Evolutionary conservation across 2,113 vertebrate genomes (phyloP), one percentile per base, ranked within the genome.

Genomic region (Azemiops feae): DNA sequence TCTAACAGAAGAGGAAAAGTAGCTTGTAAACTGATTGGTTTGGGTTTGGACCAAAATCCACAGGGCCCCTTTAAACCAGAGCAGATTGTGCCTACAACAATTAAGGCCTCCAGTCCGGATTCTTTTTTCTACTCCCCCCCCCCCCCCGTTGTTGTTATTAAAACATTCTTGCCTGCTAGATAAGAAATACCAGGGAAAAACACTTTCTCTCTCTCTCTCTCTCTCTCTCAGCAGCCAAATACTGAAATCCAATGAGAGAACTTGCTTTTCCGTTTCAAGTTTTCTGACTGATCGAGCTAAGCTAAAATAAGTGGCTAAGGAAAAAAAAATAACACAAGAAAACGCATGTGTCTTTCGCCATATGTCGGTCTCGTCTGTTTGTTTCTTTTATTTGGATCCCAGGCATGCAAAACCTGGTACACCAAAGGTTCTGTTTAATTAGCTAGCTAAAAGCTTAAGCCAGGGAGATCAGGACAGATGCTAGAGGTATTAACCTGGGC

Each of bases 21-120:
- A 96, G 93, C 96, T 97, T 96, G 93, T 93, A 97, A 47, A 97
- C 96, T 95, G 93, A 97, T 97, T 98, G 96, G 95, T 96, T 97
- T 97, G 95, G 91, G 94, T 97, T 96, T 90, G 94, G 95, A 97
- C 93, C 96, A 96, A 98, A 98, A 97, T 97, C 97, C 97, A 97
- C 97, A 97, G 97, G 97, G 97, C 95, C 97, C 96, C 96, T 97
- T 98, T 97, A 98, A 81, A 97, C 96, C 93, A 96, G 4, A 97
- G 95, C 94, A 96, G 96, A 97, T 95, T 95, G 96, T 96, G 95
- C 94, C 95, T 95, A 96, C 95, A 94, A 97, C 96, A 97, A 97
- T 98, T 97, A 97, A 97, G 95, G 95, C 93, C 93, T 96, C 89
- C 39, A 95, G 95, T 92, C 45, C 55, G 94, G 30, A 16, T 93